Evolutionary conservation across 2,888 invertebrate genomes (phyloP).

Genomic region (Didymodactylos carnosus): DNA sequence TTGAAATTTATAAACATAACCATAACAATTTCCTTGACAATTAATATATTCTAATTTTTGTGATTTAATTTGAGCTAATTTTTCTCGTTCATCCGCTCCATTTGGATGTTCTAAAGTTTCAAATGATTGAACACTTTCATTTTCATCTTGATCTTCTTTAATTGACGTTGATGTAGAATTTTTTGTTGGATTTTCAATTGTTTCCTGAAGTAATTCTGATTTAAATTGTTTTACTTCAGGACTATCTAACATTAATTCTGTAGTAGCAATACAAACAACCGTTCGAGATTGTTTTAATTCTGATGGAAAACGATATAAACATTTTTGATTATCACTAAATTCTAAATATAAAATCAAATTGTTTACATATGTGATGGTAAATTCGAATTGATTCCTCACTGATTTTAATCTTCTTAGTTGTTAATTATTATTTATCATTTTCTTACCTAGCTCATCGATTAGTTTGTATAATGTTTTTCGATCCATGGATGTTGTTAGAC

Average conservation of each 20-base stretch:
- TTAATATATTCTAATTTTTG: background rate
- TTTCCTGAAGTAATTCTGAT: background rate
- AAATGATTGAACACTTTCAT: background rate
- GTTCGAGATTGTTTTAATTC: background rate
- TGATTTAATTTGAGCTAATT: background rate
- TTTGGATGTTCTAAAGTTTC: background rate
- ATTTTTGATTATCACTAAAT: background rate
- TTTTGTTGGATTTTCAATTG: background rate
- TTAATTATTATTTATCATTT: too few relatives aligned
- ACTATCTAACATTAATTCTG: background rate
- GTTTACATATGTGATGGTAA: too few relatives aligned
- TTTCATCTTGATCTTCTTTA: background rate
- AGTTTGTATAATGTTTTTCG: background rate
- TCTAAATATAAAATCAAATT: too few relatives aligned
- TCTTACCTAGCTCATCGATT: background rate
- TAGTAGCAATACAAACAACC: background rate
- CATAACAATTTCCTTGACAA: conserved; percentile 2
- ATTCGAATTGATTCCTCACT: too few relatives aligned
- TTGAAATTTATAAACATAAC: conserved; percentile 13
- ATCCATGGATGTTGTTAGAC: background rate
- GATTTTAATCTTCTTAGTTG: too few relatives aligned
- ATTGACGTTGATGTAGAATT: background rate
- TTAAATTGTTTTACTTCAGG: background rate
- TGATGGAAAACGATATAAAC: background rate
- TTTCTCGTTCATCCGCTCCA: background rate